phyloP scores from a whole-genome alignment of 2,888 invertebrate genomes.

The Onchidella celtica region DNA sequence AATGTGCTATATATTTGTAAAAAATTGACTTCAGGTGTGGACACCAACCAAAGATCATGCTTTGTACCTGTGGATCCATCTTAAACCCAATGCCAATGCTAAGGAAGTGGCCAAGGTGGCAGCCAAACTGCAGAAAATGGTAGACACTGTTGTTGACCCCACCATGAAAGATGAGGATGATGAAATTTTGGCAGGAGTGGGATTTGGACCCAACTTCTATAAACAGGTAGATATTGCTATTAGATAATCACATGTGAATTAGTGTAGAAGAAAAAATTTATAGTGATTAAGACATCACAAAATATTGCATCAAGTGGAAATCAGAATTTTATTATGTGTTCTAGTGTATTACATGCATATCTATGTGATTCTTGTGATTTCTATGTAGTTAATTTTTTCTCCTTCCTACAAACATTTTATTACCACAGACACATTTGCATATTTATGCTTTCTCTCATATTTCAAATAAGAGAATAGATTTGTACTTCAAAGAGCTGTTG shows the following conservation, averaged over 20 bases:
- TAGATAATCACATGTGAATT: not conserved
- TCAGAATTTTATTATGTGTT: no score
- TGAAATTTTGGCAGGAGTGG: slow-evolving; percentile 79
- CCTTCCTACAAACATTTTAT: no score
- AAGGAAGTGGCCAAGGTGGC: slow-evolving; percentile 73
- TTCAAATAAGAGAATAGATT: no score
- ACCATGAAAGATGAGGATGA: slow-evolving; percentile 74
- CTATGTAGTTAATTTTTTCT: no score
- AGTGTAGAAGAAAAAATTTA: not conserved
- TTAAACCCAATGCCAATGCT: slow-evolving; percentile 73
- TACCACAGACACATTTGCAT: no score
- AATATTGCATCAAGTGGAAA: no score
- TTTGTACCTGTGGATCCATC: slow-evolving; percentile 78
- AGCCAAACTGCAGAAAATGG: slow-evolving; percentile 73
- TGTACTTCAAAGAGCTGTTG: no score
- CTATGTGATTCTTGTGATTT: no score
- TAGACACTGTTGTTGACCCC: slow-evolving; percentile 76
- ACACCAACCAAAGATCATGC: slow-evolving; percentile 78
- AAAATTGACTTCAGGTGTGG: slow-evolving; percentile 70
- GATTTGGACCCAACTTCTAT: slow-evolving; percentile 78
- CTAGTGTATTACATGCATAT: no score
- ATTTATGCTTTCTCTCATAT: no score
- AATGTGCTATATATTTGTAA: no score
- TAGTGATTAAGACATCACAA: not conserved
- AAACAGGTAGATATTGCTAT: slow-evolving; percentile 64